phyloP scores from a whole-genome alignment of 2,797 vertebrate species.

The Microctenopoma steveboyesi region DNA sequence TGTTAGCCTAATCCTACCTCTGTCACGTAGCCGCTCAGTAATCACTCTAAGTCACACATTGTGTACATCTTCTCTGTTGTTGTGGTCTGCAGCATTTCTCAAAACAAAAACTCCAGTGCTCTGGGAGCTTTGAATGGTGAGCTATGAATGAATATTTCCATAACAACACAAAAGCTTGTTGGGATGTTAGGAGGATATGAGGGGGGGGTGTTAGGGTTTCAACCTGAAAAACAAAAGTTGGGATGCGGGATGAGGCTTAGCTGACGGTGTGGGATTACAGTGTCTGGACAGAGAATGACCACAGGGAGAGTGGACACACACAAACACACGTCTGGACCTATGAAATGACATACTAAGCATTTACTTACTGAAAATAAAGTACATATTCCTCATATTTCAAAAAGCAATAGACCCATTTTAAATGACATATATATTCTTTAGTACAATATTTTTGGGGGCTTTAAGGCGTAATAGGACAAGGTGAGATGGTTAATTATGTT shows the following conservation, averaged over 20 bases:
- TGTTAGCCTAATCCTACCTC: slow-evolving; percentile 62
- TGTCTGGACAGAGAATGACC: slow-evolving; percentile 53
- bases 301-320: slow-evolving; percentile 46
- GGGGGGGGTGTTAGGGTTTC: slow-evolving; percentile 43
- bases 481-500: neutral
- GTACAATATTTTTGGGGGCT: neutral
- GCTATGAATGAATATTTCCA: slow-evolving; percentile 41
- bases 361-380: neutral
- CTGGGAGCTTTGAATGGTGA: neutral
- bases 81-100: slow-evolving; percentile 31
- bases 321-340: slow-evolving; percentile 6
- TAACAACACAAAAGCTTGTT: slow-evolving; percentile 36
- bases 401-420: neutral
- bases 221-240: slow-evolving; percentile 51
- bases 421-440: neutral
- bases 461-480: no score
- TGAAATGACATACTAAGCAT: neutral
- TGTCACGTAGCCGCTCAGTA: slow-evolving; percentile 37
- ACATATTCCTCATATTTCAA: neutral
- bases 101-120: slow-evolving; percentile 26
- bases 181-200: slow-evolving; percentile 2
- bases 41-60: slow-evolving; percentile 58
- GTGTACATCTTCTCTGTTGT: slow-evolving; percentile 47
- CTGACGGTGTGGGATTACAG: slow-evolving; percentile 53
- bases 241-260: slow-evolving; percentile 40